Percentiles rank a stretch among this genome's conserved stretches.
phyloP scores from a whole-genome alignment of 2,888 invertebrate species.

The Drosophila lacicola region DNA sequence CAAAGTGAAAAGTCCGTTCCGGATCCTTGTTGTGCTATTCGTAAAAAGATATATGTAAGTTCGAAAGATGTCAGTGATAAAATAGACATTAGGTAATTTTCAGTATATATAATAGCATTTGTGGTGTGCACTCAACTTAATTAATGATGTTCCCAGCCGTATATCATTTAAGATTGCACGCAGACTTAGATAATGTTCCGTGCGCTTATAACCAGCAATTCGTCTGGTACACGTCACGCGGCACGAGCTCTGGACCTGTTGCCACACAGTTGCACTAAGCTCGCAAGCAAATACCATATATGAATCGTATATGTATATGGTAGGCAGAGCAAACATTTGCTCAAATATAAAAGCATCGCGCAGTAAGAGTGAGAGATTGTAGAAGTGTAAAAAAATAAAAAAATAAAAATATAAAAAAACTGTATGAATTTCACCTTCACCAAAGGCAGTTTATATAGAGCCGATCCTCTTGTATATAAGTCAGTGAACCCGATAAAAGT shows the following conservation, averaged over 20 bases:
- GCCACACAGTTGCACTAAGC: conserved; percentile 18
- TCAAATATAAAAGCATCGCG: neutral
- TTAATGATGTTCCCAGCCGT: conserved; percentile 29
- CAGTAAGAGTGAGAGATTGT: neutral
- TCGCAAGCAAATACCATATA: conserved; percentile 18
- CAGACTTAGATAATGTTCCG: conserved; percentile 8
- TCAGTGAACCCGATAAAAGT: neutral
- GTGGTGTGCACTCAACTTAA: neutral
- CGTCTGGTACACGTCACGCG: conserved; percentile 36
- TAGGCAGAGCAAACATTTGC: conserved; percentile 11
- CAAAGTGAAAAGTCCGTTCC: too few relatives aligned
- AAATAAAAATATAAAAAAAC: neutral
- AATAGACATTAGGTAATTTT: neutral
- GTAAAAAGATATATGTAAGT: neutral
- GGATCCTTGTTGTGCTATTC: neutral
- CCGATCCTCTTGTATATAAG: conserved; percentile 37
- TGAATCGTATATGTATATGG: conserved; percentile 5
- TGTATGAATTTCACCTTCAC: conserved; percentile 29
- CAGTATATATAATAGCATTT: neutral
- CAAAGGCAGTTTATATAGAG: neutral
- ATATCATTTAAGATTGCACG: conserved; percentile 29
- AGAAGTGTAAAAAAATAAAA: neutral
- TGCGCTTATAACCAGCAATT: conserved; percentile 16
- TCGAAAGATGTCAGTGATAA: neutral
- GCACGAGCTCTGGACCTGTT: conserved; percentile 10